Base-by-base conservation (phyloP, 92 coral and sea anemone species). In the Porites lobata region DNA sequence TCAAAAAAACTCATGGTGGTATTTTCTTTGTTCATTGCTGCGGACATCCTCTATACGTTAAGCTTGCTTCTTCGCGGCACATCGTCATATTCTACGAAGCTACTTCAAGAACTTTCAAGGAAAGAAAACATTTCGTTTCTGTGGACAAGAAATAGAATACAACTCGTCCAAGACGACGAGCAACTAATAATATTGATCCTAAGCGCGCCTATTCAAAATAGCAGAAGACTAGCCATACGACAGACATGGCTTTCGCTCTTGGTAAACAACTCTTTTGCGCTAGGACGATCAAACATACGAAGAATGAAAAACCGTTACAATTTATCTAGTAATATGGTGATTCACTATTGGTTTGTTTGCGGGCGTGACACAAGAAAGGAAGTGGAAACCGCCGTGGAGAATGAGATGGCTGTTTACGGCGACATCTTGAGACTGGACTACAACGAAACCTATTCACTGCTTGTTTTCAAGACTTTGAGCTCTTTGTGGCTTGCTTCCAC, bases 361-460 rank as follows among this genome's bases (percentile, higher is more conserved):
- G 81, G 81, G 20, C 81, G 5, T 38, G 13, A n/a, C 65, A 9
- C 20, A 1, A 47, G 21, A 15, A 43, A 15, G 19, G 18, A 58
- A 38, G 69, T 77, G 21, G 69, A 77, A 62, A 4, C 81, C 13
- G 69, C 22, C 17, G 81, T 77, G 56, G 53, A 29, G 19, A 58
- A 61, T 58, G 81, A 77, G 17, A 62, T 8, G 22, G 17, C 9
- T 29, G 22, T 62, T 22, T 61, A 59, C 53, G 91, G 91, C 1
- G 94, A 91, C 64, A 91, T 91, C n/a, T 77, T 80, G 50, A 81
- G 94, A 11, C 71, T 81, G 9, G 22, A 65, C 7, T 51, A 63
- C 19, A 78, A 76, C 7, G 94, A 91, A n/a, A 69, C 82, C 1
- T 91, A 91, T 26, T 8, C 54, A 12, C 38, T 67, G 73, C 43